phyloP scores from a whole-genome alignment of 2,888 invertebrate species.

The Archaeoteleia sp. region DNA sequence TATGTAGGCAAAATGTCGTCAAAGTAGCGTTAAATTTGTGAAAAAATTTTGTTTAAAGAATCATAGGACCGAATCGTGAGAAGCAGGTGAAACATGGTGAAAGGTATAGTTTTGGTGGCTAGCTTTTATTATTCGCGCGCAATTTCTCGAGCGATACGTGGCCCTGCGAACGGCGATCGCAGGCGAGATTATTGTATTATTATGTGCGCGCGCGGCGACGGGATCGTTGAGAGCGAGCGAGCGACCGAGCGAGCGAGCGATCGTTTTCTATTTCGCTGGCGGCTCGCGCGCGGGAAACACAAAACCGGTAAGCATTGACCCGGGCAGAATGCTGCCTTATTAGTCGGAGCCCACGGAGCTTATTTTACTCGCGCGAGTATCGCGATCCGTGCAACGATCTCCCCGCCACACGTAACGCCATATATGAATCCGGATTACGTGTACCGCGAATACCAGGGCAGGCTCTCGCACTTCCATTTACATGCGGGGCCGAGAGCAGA shows the following conservation, averaged over 20 bases:
- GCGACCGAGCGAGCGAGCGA: too few relatives aligned
- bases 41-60: too few relatives aligned
- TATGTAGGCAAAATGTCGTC: too few relatives aligned
- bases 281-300: conserved; percentile 61
- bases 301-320: conserved; percentile 73
- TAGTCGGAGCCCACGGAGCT: conserved; percentile 61
- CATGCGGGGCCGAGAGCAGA: too few relatives aligned
- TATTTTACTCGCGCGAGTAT: conserved; percentile 60
- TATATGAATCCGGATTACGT: conserved; percentile 50
- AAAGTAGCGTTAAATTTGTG: too few relatives aligned
- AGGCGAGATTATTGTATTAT: too few relatives aligned
- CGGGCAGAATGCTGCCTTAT: conserved; percentile 70
- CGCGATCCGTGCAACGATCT: conserved; percentile 50
- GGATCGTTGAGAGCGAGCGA: conserved; percentile 45
- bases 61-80: conserved; percentile 43
- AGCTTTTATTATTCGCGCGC: conserved; percentile 40
- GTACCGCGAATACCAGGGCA: conserved; percentile 7
- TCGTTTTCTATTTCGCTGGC: conserved; percentile 50
- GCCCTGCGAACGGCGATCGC: conserved; percentile 20
- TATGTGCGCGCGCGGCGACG: conserved; percentile 41
- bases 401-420: conserved; percentile 49
- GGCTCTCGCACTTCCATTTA: conserved; percentile 12
- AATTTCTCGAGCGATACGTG: conserved; percentile 45
- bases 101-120: conserved; percentile 38
- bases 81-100: conserved; percentile 38